phyloP scores from a whole-genome alignment of 2,113 vertebrate genomes.

The Psophia crepitans region DNA sequence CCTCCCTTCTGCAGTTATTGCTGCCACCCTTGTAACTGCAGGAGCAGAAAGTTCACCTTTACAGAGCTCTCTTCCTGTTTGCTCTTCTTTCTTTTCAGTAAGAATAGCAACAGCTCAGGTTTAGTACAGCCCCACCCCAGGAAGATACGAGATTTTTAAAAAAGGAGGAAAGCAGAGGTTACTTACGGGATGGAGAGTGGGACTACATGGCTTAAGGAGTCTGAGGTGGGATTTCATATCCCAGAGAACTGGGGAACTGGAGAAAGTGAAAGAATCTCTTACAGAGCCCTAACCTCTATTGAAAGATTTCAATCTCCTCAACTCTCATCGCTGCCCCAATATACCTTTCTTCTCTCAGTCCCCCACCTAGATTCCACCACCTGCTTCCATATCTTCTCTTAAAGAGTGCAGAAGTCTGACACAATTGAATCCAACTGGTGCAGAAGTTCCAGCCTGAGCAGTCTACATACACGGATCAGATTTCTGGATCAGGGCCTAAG shows the following conservation, averaged over 20 bases:
- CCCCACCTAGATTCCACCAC: background rate
- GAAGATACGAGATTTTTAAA: background rate
- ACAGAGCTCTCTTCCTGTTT: background rate
- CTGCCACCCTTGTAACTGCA: background rate
- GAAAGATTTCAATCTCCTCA: background rate
- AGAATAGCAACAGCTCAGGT: background rate
- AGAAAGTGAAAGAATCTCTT: background rate
- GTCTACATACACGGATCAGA: background rate
- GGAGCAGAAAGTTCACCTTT: background rate
- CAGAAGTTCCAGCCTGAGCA: background rate
- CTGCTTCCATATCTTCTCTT: background rate
- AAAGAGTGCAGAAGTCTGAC: background rate
- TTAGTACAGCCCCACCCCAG: background rate
- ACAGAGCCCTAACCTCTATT: background rate
- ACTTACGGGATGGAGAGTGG: background rate
- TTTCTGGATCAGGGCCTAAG: conserved; percentile 15
- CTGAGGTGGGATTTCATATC: background rate
- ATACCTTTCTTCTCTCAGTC: background rate
- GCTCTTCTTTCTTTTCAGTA: background rate
- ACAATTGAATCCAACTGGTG: background rate
- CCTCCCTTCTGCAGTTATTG: background rate
- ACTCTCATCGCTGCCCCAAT: background rate
- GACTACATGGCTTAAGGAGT: background rate
- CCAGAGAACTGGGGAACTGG: background rate
- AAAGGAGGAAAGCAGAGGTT: background rate